phyloP scores from a whole-genome alignment of 1,140 invertebrate species.

The Frieseomelitta varia region DNA sequence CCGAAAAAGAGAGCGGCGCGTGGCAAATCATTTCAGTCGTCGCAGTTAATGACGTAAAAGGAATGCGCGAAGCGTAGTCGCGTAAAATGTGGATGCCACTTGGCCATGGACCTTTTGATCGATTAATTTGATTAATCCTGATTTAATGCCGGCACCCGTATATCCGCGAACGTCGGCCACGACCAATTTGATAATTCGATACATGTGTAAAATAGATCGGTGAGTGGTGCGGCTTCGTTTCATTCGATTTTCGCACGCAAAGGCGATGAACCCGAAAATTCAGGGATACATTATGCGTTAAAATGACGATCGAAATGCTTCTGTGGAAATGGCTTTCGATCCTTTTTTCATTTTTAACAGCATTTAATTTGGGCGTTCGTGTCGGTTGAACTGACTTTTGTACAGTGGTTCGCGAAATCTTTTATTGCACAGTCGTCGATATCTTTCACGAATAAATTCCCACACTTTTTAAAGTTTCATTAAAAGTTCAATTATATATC shows the following conservation, averaged over 20 bases:
- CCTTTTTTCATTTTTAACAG: background rate
- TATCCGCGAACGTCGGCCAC: conserved; percentile 40
- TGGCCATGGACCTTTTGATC: conserved; percentile 19
- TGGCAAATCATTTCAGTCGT: background rate
- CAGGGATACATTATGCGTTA: conserved; percentile 53
- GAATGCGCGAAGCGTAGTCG: conserved; percentile 50
- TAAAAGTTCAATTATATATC: no score
- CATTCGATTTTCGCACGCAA: conserved; percentile 59
- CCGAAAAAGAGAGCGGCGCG: background rate
- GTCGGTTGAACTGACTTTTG: no score
- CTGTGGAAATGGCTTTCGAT: conserved; percentile 18
- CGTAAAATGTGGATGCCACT: conserved; percentile 28
- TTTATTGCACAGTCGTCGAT: no score
- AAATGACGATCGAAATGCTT: conserved; percentile 23
- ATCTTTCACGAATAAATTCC: no score
- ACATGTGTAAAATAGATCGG: conserved; percentile 58
- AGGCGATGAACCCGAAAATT: conserved; percentile 43
- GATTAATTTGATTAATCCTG: conserved; percentile 62
- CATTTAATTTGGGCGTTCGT: no score
- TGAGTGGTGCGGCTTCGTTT: conserved; percentile 49
- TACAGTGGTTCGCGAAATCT: no score
- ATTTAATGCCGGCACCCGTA: conserved; percentile 48
- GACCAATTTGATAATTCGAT: conserved; percentile 58
- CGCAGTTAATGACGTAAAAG: conserved; percentile 49
- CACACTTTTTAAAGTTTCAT: no score